phyloP scores from a whole-genome alignment of 1,140 invertebrate species.

The Aphaenogaster ashmeadi region DNA sequence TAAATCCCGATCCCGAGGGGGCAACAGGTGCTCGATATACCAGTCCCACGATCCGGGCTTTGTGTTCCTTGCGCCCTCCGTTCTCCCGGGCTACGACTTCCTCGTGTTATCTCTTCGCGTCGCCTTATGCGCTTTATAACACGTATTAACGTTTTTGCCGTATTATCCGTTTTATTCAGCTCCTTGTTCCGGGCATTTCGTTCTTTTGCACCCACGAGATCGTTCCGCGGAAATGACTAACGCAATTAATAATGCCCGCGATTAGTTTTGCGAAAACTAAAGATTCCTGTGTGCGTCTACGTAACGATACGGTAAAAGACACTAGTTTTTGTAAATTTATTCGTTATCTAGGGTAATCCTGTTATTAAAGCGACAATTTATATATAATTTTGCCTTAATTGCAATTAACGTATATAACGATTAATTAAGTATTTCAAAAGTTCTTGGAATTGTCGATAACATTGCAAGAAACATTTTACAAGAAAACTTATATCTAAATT shows the following conservation, averaged over 20 bases:
- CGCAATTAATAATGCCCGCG: slow-evolving; percentile 15
- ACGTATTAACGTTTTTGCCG: slow-evolving; percentile 33
- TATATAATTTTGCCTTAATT: neutral
- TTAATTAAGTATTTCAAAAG: neutral
- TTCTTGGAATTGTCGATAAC: neutral
- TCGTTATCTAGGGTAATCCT: neutral
- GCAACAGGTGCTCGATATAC: slow-evolving; percentile 75
- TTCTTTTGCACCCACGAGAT: neutral
- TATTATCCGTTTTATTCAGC: slow-evolving; percentile 16
- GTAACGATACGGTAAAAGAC: neutral
- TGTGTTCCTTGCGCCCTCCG: slow-evolving; percentile 39
- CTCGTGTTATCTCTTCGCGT: slow-evolving; percentile 34
- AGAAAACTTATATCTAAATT: neutral
- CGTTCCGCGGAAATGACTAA: slow-evolving; percentile 10
- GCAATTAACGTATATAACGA: neutral
- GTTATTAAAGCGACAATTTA: neutral
- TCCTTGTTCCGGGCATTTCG: neutral
- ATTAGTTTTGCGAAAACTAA: neutral
- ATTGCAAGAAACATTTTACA: neutral
- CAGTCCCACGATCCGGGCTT: slow-evolving; percentile 40
- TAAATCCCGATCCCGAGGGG: slow-evolving; percentile 69
- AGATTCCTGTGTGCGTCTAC: neutral
- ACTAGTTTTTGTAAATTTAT: neutral
- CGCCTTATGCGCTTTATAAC: slow-evolving; percentile 41
- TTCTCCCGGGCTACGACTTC: slow-evolving; percentile 15